Conservation (phyloP, 2,113 vertebrate species). For the Hypomesus transpacificus region DNA sequence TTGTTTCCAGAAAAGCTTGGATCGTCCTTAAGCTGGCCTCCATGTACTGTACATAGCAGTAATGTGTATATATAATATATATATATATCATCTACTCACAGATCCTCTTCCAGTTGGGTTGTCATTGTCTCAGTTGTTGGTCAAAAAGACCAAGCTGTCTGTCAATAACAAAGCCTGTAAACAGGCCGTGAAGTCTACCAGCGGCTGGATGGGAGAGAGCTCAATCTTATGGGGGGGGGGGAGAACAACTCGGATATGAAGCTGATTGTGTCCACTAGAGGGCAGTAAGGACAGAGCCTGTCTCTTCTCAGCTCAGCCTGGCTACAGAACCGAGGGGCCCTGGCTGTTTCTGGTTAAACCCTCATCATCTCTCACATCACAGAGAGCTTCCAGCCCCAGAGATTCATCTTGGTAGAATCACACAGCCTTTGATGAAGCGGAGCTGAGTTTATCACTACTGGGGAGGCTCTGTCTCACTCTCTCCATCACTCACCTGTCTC, state of each 20-base stretch:
- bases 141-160: conserved; percentile 19
- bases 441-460: background rate
- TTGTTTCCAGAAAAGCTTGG: too few relatives aligned
- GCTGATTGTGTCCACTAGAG: conserved; percentile 32
- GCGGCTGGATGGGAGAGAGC: background rate
- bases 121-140: too few relatives aligned
- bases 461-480: conserved; percentile 26
- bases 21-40: too few relatives aligned
- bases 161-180: background rate
- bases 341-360: conserved; percentile 27
- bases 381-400: background rate
- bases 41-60: too few relatives aligned
- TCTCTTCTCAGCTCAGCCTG: background rate
- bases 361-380: conserved; percentile 24
- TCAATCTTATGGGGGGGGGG: too few relatives aligned
- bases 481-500: conserved; percentile 20
- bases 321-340: background rate
- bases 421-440: background rate
- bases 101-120: too few relatives aligned
- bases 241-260: too few relatives aligned
- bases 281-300: conserved; percentile 19
- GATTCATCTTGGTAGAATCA: background rate
- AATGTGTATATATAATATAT: too few relatives aligned
- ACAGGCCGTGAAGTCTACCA: background rate
- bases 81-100: too few relatives aligned